Conservation (phyloP, 2,113 vertebrate species). For the Ochotona princeps region DNA sequence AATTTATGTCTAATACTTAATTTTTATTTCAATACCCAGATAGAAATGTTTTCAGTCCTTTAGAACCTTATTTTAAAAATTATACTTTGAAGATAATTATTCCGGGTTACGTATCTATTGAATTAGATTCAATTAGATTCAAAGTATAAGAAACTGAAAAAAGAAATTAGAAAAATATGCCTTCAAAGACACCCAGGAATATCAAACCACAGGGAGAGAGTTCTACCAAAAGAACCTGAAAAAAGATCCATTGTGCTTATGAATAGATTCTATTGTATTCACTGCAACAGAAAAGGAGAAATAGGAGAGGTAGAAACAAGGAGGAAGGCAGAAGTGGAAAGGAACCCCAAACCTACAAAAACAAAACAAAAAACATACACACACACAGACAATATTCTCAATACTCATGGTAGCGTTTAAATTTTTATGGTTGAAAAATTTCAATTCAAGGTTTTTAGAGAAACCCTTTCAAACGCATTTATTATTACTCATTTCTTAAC, state of each 20-base stretch:
- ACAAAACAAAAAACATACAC: no score
- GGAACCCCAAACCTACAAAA: no score
- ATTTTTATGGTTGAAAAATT: constrained; percentile 36
- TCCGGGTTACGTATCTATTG: not conserved
- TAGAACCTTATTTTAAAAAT: constrained; percentile 47
- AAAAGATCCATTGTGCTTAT: not conserved
- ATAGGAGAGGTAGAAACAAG: no score
- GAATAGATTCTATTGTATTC: not conserved
- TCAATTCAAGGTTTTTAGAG: constrained; percentile 9
- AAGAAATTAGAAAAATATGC: constrained; percentile 14
- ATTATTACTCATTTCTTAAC: not conserved
- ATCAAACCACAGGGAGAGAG: not conserved
- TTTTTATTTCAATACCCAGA: constrained; percentile 30
- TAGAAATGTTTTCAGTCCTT: constrained; percentile 28
- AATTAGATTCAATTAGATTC: constrained; percentile 40
- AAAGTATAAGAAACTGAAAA: not conserved
- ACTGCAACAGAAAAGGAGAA: not conserved
- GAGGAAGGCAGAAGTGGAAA: not conserved
- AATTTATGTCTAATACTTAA: constrained; percentile 1
- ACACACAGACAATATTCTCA: no score
- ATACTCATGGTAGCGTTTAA: constrained; percentile 20
- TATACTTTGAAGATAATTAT: not conserved
- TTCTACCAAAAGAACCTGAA: not conserved
- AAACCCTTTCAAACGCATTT: not conserved
- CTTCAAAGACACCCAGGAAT: constrained; percentile 31